These are phyloP conservation scores for Melanotaenia duboulayi DNA, from an alignment of 2,113 vertebrate species.

Conservation along the genomic window DNA sequence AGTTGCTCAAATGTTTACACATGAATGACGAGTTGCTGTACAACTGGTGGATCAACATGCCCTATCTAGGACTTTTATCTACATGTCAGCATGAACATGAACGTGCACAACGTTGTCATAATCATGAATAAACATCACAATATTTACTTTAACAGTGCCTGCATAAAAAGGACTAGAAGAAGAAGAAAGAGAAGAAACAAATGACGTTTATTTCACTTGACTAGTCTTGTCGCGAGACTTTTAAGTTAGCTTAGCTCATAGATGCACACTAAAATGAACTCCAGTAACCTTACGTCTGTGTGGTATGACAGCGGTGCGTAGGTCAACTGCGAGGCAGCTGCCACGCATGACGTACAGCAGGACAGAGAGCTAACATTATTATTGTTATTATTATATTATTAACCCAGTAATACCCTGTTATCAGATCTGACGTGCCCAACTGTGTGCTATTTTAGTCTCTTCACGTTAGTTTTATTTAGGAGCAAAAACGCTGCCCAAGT, in stretches of 20 bases:
- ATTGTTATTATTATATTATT: background rate
- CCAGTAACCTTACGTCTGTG: constrained; percentile 53
- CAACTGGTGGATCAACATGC: too few relatives aligned
- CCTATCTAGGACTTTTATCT: too few relatives aligned
- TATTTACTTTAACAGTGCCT: background rate
- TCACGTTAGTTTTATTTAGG: too few relatives aligned
- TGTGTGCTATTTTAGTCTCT: background rate
- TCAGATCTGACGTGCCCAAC: background rate
- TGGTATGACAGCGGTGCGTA: constrained; percentile 34
- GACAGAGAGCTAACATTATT: background rate
- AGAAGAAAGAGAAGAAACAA: background rate
- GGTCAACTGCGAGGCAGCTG: constrained; percentile 31
- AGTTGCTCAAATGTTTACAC: too few relatives aligned
- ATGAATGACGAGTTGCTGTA: too few relatives aligned
- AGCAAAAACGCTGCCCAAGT: background rate
- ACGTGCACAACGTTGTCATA: too few relatives aligned
- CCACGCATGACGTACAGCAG: constrained; percentile 17
- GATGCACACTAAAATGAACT: constrained; percentile 45
- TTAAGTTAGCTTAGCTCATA: constrained; percentile 6
- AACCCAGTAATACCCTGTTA: background rate
- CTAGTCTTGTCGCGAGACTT: constrained; percentile 1
- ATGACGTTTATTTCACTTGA: constrained; percentile 9
- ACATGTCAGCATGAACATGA: too few relatives aligned
- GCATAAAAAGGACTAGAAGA: background rate
- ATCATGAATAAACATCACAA: background rate